Evolutionary conservation across 2,113 vertebrate species (phyloP), one percentile per base, ranked within the genome.

Genomic region (Lycaon pictus): DNA sequence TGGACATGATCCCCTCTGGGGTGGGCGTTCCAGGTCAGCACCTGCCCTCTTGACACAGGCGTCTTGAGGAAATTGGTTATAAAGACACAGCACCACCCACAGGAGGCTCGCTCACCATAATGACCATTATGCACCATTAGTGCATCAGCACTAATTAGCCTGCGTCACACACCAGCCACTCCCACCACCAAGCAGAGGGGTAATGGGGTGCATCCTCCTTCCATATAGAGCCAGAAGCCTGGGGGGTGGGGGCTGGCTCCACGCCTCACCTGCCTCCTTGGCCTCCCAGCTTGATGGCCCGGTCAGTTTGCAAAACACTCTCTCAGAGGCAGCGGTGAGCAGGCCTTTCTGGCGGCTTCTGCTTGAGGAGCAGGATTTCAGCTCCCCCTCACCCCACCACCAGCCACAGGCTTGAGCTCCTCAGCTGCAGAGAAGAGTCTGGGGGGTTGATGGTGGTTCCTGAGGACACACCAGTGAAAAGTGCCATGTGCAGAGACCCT

Each of bases 91-190:
- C 7, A 22, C 35, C 1, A 2, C 0, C 35, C 1, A 2, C 0
- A 11, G 32, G 80, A 65, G 72, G 84, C 13, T 79, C 83, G 16
- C 80, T 93, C 25, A 58, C 4, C n/a, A 76, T 19, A 13, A 2
- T 48, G 3, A 7, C 43, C 43, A 43, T 43, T 43, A 43, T 43
- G 43, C 43, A 43, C 5, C 43, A 43, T 43, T 43, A 43, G 43
- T 43, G 43, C 43, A 43, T 43, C 43, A 43, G 43, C 43, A 43
- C 79, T 88, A 71, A 96, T 96, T 97, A 97, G 89, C 63, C 58
- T 0, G 43, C 22, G 12, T 74, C 74, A 53, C 2, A 82, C 8
- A 13, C 25, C 51, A 19, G 43, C 55, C 9, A 9, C 23, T 63
- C 43, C 25, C 82, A 43, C 3, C 37, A 43, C 13, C 9, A 63